These are phyloP conservation scores for Xiphorhynchus elegans DNA, from an alignment of 2,113 vertebrate species.

Conservation along the genomic window DNA sequence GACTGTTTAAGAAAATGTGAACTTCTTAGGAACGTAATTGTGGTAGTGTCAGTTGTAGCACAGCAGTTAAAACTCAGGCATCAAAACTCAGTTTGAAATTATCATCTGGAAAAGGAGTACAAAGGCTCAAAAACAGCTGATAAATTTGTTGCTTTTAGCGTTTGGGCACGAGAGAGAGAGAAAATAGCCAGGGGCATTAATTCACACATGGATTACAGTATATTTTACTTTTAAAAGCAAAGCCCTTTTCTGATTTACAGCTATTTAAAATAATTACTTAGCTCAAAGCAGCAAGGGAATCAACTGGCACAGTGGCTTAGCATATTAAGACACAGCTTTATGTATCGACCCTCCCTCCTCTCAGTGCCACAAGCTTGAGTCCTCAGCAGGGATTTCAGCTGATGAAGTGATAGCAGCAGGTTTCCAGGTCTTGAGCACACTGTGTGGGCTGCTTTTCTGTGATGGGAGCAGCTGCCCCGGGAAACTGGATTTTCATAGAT, in stretches of 20 bases:
- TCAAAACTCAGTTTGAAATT: neutral
- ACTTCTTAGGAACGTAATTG: neutral
- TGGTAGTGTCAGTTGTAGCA: neutral
- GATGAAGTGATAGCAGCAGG: conserved; percentile 65
- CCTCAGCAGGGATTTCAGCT: conserved; percentile 43
- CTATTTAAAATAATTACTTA: conserved; percentile 72
- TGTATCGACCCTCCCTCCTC: neutral
- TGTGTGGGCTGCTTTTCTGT: conserved; percentile 53
- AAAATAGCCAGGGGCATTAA: conserved; percentile 43
- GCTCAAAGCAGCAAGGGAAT: conserved; percentile 55
- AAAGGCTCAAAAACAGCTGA: neutral
- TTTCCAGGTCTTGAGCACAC: conserved; percentile 62
- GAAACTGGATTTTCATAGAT: conserved; percentile 53
- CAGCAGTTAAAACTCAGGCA: neutral
- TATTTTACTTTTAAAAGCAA: conserved; percentile 49
- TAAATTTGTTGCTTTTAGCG: neutral
- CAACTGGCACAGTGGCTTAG: conserved; percentile 35
- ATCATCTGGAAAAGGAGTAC: conserved; percentile 1
- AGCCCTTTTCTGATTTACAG: conserved; percentile 50
- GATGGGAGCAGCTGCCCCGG: conserved; percentile 55
- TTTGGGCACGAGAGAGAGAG: neutral
- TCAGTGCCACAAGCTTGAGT: conserved; percentile 35
- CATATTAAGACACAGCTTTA: conserved; percentile 36
- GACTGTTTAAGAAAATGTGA: neutral
- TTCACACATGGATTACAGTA: conserved; percentile 42